These are phyloP conservation scores for Alligator sinensis DNA, from an alignment of 2,113 vertebrate genomes.

Conservation along the genomic window DNA sequence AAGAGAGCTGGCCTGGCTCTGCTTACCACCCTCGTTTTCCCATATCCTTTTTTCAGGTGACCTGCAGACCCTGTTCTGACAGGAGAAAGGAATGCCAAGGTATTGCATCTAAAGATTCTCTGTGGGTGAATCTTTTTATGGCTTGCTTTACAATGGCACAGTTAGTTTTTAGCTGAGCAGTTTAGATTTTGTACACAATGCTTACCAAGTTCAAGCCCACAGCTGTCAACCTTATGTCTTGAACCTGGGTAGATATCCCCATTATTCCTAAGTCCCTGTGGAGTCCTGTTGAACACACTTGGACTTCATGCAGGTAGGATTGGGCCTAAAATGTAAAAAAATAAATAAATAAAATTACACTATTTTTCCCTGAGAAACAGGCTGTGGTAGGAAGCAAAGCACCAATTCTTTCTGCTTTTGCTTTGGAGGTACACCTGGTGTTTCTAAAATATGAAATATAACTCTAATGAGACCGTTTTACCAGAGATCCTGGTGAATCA, in stretches of 20 bases:
- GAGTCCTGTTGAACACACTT: neutral
- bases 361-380: neutral
- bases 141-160: neutral
- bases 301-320: accelerated
- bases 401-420: neutral
- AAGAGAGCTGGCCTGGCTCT: neutral
- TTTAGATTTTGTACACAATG: neutral
- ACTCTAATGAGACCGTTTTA: no score
- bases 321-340: neutral
- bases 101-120: neutral
- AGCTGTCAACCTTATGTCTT: neutral
- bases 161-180: neutral
- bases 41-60: neutral
- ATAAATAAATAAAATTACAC: neutral
- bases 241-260: neutral
- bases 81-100: neutral
- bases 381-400: neutral
- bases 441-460: no score
- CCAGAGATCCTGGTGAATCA: no score
- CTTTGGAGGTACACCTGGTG: no score
- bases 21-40: neutral
- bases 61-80: neutral
- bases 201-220: neutral
- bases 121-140: neutral
- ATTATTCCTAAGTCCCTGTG: neutral